These are phyloP conservation scores for Chelon auratus DNA, from an alignment of 2,797 vertebrate species.

Conservation along the genomic window DNA sequence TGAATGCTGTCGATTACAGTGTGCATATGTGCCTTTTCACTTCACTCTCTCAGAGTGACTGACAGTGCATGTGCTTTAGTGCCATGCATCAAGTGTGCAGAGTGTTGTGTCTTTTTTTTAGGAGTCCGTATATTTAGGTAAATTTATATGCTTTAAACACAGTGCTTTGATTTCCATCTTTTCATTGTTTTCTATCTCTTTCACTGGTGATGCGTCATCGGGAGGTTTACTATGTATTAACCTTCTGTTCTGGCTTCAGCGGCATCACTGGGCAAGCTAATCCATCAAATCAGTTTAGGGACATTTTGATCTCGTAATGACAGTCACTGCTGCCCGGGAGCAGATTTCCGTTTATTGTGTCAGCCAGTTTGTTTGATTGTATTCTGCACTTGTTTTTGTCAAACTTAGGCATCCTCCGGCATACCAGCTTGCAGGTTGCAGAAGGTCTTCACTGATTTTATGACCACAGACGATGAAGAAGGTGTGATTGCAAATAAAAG, in stretches of 20 bases:
- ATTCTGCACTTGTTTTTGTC: background rate
- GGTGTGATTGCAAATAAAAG: background rate
- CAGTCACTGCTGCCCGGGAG: conserved; percentile 37
- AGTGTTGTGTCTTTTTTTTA: background rate
- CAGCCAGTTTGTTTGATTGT: background rate
- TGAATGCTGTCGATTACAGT: background rate
- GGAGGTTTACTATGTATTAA: conserved; percentile 35
- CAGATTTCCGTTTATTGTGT: background rate
- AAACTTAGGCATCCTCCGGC: background rate
- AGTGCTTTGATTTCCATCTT: background rate
- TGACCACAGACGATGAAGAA: background rate
- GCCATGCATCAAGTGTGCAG: background rate
- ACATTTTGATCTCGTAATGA: conserved; percentile 50
- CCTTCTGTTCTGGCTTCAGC: conserved; percentile 27
- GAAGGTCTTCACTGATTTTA: background rate
- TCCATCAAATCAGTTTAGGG: conserved; percentile 58
- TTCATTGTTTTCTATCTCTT: background rate
- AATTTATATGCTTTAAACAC: background rate
- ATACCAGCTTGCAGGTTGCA: background rate
- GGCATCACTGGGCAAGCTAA: conserved; percentile 45
- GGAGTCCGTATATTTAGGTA: background rate
- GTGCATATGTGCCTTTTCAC: background rate
- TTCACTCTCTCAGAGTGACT: background rate
- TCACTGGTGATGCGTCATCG: background rate
- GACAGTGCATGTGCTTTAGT: background rate